Conservation (phyloP, 2,888 invertebrate species). For the Rhamphomyia laevipes region DNA sequence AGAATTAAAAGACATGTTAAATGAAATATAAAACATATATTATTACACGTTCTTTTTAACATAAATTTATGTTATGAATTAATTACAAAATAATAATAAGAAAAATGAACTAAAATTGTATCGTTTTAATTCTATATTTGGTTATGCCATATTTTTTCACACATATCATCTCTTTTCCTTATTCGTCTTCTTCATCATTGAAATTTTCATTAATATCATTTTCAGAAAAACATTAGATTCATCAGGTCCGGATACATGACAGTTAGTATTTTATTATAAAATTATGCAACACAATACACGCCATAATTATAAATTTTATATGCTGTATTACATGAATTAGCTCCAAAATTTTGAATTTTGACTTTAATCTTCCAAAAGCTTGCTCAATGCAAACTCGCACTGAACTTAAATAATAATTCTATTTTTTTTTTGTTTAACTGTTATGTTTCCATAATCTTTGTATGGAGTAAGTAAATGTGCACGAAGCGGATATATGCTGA, state of each 20-base stretch:
- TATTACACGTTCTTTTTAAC: no score
- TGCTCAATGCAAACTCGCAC: constrained; percentile 3
- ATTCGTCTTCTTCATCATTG: background rate
- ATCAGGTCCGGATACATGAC: background rate
- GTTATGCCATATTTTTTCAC: background rate
- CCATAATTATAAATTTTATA: background rate
- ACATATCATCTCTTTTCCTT: background rate
- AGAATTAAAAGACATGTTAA: background rate
- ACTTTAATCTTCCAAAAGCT: constrained; percentile 3
- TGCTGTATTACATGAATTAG: background rate
- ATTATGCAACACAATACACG: constrained; percentile 2
- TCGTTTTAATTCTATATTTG: no score
- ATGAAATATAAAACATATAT: no score
- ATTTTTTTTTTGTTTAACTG: background rate
- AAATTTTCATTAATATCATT: background rate
- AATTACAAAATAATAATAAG: no score
- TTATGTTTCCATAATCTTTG: background rate
- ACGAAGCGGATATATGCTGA: constrained; percentile 1
- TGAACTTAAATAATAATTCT: constrained; percentile 1
- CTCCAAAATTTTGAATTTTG: constrained; percentile 3
- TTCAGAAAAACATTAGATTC: background rate
- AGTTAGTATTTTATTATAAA: background rate
- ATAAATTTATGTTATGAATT: no score
- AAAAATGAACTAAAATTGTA: no score
- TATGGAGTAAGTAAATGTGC: background rate